Conservation (phyloP, 2,113 vertebrate species). For the Gorsachius goisagi region DNA sequence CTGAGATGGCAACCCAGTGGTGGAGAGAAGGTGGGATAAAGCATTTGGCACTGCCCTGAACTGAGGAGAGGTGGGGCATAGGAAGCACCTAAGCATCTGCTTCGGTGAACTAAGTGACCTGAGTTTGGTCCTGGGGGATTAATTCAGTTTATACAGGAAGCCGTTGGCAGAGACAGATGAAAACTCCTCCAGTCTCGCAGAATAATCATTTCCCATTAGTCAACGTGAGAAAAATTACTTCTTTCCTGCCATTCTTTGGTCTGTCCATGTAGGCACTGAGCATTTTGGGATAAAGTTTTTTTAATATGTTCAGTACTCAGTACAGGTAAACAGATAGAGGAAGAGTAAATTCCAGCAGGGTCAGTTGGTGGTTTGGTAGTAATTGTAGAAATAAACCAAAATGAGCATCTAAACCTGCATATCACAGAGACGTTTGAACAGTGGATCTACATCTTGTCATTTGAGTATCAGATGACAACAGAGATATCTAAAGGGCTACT, state of each 20-base stretch:
- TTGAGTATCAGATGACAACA: rapidly evolving
- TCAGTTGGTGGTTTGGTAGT: neutral
- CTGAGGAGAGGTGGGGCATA: too few relatives aligned
- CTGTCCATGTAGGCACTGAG: neutral
- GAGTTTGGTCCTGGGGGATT: neutral
- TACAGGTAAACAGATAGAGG: neutral
- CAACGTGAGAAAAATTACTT: neutral
- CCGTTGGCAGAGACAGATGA: neutral
- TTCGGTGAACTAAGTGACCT: neutral
- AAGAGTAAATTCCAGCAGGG: neutral
- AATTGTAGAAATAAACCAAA: neutral
- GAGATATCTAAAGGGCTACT: neutral
- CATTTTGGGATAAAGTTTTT: neutral
- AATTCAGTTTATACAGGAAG: neutral
- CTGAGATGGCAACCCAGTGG: neutral
- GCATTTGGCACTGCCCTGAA: neutral
- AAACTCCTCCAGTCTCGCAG: neutral
- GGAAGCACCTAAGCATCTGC: neutral
- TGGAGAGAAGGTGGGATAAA: neutral
- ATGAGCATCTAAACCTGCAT: neutral
- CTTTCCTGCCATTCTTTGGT: neutral
- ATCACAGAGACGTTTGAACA: neutral
- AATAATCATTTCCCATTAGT: neutral
- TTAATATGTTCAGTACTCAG: neutral
- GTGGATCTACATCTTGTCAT: neutral